Conservation (phyloP, 2,797 vertebrate species). For the Macroramphosus scolopax region DNA sequence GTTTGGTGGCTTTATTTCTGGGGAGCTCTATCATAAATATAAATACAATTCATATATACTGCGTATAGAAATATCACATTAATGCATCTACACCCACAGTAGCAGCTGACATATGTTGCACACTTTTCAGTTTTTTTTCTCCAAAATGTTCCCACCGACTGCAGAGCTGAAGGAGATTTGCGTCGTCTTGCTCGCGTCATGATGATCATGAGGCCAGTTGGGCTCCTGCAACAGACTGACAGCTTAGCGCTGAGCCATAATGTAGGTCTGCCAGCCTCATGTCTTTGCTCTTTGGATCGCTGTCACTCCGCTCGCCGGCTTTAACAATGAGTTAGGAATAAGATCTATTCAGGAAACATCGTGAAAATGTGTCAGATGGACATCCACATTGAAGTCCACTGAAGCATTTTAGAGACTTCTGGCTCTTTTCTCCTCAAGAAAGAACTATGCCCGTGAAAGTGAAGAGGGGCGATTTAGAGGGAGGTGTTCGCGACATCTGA, state of each 20-base stretch:
- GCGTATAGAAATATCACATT: too few species aligned
- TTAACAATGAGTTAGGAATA: conserved; percentile 54
- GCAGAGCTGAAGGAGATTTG: conserved; percentile 40
- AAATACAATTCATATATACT: too few species aligned
- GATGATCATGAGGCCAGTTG: conserved; percentile 31
- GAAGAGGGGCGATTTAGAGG: conserved; percentile 59
- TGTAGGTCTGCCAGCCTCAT: conserved; percentile 56
- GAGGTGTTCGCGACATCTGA: conserved; percentile 65
- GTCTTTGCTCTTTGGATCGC: conserved; percentile 55
- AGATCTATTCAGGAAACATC: conserved; percentile 54
- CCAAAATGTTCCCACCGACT: conserved; percentile 36
- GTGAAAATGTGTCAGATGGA: conserved; percentile 66
- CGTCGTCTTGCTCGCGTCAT: too few species aligned
- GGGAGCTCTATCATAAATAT: too few species aligned
- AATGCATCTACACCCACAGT: conserved; percentile 12
- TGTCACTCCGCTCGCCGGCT: conserved; percentile 42
- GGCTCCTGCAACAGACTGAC: conserved; percentile 51
- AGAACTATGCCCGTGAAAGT: conserved; percentile 60
- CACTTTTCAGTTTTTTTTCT: too few species aligned
- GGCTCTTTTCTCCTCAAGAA: conserved; percentile 58
- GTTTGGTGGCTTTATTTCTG: too few species aligned
- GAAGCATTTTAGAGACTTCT: conserved; percentile 72
- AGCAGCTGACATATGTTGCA: conserved; percentile 13
- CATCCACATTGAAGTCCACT: conserved; percentile 66
- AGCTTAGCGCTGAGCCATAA: conserved; percentile 43